Conservation (phyloP, 2,888 invertebrate species). For the Poecilobothrus nobilitatus region DNA sequence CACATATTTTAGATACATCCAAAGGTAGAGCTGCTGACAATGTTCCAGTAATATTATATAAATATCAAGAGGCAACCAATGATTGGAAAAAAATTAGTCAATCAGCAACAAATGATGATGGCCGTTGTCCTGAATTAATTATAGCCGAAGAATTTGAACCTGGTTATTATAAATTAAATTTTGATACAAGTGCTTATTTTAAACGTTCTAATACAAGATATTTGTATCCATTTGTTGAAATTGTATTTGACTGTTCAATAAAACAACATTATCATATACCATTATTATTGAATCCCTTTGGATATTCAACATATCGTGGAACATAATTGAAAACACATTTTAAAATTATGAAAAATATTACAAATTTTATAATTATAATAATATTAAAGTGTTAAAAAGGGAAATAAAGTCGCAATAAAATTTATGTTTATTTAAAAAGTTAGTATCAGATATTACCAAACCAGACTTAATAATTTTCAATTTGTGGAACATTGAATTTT, state of each 20-base stretch:
- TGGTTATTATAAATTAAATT: conserved; percentile 67
- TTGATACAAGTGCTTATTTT: conserved; percentile 65
- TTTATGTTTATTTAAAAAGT: too few relatives aligned
- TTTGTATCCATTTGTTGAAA: conserved; percentile 70
- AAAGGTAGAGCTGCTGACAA: conserved; percentile 58
- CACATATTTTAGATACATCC: conserved; percentile 66
- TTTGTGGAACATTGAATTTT: too few relatives aligned
- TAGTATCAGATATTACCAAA: too few relatives aligned
- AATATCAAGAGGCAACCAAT: conserved; percentile 46
- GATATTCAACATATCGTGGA: conserved; percentile 70
- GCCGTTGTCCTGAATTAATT: conserved; percentile 57
- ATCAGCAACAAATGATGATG: conserved; percentile 55
- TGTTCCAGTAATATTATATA: conserved; percentile 59
- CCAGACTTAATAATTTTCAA: too few relatives aligned
- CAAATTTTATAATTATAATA: too few relatives aligned
- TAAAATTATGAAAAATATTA: background rate
- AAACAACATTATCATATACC: conserved; percentile 68
- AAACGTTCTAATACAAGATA: conserved; percentile 51
- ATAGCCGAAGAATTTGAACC: conserved; percentile 51
- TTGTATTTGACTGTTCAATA: conserved; percentile 58
- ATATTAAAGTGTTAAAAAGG: too few relatives aligned
- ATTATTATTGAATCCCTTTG: conserved; percentile 63
- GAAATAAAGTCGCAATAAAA: too few relatives aligned
- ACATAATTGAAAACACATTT: conserved; percentile 39
- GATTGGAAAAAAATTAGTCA: conserved; percentile 61